Conservation (phyloP, 2,797 vertebrate genomes). For the Xenopus petersii region DNA sequence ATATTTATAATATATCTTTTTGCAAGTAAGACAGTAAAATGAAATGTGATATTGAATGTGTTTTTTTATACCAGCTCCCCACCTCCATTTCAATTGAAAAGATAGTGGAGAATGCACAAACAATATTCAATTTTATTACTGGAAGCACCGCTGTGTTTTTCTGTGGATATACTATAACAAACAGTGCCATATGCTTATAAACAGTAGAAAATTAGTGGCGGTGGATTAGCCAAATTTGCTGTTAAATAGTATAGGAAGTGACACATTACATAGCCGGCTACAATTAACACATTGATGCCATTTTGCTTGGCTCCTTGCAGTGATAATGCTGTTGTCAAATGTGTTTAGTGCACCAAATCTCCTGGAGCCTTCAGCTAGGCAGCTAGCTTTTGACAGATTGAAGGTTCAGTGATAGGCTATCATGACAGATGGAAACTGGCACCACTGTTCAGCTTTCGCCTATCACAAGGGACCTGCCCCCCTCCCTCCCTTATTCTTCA, state of each 20-base stretch:
- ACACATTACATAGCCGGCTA: conserved; percentile 98
- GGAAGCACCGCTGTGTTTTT: neutral
- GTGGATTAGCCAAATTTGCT: conserved; percentile 79
- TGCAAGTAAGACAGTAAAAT: no score
- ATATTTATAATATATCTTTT: no score
- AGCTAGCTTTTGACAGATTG: conserved; percentile 99
- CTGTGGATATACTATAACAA: conserved; percentile 59
- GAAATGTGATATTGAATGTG: no score
- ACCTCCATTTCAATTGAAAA: conserved; percentile 36
- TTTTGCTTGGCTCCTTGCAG: conserved; percentile 93
- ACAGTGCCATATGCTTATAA: conserved; percentile 75
- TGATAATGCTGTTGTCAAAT: conserved; percentile 99
- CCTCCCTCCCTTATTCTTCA: conserved; percentile 99
- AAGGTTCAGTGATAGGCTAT: conserved; percentile 99
- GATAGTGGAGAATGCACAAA: neutral
- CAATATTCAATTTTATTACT: no score
- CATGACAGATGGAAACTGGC: conserved; percentile 99
- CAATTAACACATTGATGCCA: conserved; percentile 99
- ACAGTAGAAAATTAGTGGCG: conserved; percentile 75
- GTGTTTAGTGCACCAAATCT: conserved; percentile 99
- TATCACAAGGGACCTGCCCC: conserved; percentile 99
- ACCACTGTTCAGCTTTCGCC: conserved; percentile 99
- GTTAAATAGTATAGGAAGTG: conserved; percentile 98
- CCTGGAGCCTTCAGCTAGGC: conserved; percentile 97
- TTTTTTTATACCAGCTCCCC: no score